These are phyloP conservation scores for Sciurus vulgaris DNA, from an alignment of 2,797 vertebrate genomes.

Conservation along the genomic window DNA sequence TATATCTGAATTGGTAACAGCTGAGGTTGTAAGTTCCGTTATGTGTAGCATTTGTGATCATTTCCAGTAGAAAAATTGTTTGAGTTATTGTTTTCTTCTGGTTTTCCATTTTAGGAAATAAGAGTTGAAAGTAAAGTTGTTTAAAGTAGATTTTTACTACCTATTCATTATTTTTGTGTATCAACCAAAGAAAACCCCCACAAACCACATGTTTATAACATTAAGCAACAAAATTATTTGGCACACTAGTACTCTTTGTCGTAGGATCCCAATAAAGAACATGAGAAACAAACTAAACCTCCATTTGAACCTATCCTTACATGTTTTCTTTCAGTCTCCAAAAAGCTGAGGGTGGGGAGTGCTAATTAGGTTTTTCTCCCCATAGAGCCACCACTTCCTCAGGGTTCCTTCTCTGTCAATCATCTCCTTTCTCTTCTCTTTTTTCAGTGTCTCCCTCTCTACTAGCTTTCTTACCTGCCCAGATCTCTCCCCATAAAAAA, in stretches of 20 bases:
- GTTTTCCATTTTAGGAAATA: conserved; percentile 33
- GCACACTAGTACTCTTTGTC: not conserved
- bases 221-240: conserved; percentile 49
- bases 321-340: not conserved
- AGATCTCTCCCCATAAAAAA: not conserved
- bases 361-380: not conserved
- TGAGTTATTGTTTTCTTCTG: not conserved
- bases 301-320: not conserved
- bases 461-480: not conserved
- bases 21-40: not conserved
- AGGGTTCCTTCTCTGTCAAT: not conserved
- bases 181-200: conserved; percentile 11
- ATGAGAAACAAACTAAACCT: not conserved
- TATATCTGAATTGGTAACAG: not conserved
- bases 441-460: conserved; percentile 29
- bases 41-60: not conserved
- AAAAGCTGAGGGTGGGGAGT: not conserved
- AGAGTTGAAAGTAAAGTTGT: conserved; percentile 37
- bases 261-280: not conserved
- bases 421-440: not conserved
- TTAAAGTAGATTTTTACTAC: conserved; percentile 29
- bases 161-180: conserved; percentile 39
- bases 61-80: conserved; percentile 49
- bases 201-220: not conserved
- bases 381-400: not conserved